Percentiles rank a stretch among this genome's conserved stretches.
Evolutionary conservation across 2,888 invertebrate genomes (phyloP).

Genomic region (Caenorhabditis sp.): DNA sequence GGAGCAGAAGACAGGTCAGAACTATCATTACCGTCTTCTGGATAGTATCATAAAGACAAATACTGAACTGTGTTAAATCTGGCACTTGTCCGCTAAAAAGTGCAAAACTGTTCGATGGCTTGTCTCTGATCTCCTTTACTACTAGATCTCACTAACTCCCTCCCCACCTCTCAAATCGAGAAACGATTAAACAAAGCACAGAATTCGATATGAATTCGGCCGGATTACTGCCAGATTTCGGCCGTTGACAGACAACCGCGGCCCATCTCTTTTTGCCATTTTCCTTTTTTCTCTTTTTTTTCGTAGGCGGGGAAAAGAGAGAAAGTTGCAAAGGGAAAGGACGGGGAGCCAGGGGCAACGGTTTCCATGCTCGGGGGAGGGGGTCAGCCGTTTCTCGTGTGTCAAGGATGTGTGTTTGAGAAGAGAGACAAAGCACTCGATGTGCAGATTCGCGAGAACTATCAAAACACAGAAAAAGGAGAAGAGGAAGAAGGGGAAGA

Average conservation of each 20-base stretch:
- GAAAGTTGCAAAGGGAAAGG: constrained; percentile 2
- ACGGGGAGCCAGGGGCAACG: constrained; percentile 7
- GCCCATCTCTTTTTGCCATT: constrained; percentile 1
- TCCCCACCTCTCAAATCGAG: constrained; percentile 8
- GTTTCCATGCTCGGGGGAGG: too few relatives aligned
- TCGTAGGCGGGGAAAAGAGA: constrained; percentile 20
- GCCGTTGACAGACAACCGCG: neutral
- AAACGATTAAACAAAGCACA: constrained; percentile 46
- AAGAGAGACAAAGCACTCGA: neutral
- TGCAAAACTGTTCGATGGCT: neutral
- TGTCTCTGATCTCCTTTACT: constrained; percentile 20
- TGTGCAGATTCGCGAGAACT: too few relatives aligned
- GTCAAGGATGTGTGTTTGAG: neutral
- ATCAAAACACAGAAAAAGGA: too few relatives aligned
- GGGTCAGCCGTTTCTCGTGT: neutral
- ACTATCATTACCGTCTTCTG: too few relatives aligned
- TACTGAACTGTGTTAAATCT: too few relatives aligned
- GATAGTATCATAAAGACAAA: too few relatives aligned
- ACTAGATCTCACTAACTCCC: neutral
- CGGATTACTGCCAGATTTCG: constrained; percentile 49
- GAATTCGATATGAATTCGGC: constrained; percentile 10
- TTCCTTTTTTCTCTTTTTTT: constrained; percentile 22
- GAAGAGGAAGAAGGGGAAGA: constrained; percentile 12
- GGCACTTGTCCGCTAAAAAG: too few relatives aligned
- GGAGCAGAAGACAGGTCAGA: neutral